Evolutionary conservation across 2,888 invertebrate genomes (phyloP).

Genomic region (Synanthedon formicaeformis): DNA sequence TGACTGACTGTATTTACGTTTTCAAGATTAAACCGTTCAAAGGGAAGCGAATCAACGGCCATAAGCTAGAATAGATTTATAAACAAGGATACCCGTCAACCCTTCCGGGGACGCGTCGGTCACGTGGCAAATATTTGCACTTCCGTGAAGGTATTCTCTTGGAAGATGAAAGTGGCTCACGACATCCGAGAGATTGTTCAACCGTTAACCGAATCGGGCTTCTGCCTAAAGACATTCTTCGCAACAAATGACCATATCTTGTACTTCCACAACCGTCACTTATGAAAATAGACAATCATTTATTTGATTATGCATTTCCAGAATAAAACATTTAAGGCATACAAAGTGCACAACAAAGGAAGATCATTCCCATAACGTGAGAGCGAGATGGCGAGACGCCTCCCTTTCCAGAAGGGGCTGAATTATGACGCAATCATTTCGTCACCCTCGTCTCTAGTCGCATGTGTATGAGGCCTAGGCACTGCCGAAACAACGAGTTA

Average conservation of each 20-base stretch:
- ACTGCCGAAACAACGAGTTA: background rate
- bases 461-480: constrained; percentile 4
- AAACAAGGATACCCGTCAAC: too few relatives aligned
- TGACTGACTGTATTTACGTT: too few relatives aligned
- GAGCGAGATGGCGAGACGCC: constrained; percentile 15
- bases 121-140: too few relatives aligned
- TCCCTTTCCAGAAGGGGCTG: constrained; percentile 38
- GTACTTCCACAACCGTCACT: too few relatives aligned
- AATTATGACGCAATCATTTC: constrained; percentile 54
- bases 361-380: constrained; percentile 21
- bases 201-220: background rate
- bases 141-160: too few relatives aligned
- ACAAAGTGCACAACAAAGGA: constrained; percentile 27
- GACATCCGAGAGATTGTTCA: constrained; percentile 1
- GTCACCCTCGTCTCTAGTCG: constrained; percentile 25
- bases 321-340: background rate
- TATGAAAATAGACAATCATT: too few relatives aligned
- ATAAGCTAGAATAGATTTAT: too few relatives aligned
- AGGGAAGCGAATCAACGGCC: too few relatives aligned
- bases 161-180: background rate
- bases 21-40: too few relatives aligned
- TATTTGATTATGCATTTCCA: too few relatives aligned
- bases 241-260: background rate
- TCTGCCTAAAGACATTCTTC: background rate
- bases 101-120: too few relatives aligned